Base-by-base conservation (phyloP, 1,140 invertebrate genomes). In the Saccostrea cuccullata region DNA sequence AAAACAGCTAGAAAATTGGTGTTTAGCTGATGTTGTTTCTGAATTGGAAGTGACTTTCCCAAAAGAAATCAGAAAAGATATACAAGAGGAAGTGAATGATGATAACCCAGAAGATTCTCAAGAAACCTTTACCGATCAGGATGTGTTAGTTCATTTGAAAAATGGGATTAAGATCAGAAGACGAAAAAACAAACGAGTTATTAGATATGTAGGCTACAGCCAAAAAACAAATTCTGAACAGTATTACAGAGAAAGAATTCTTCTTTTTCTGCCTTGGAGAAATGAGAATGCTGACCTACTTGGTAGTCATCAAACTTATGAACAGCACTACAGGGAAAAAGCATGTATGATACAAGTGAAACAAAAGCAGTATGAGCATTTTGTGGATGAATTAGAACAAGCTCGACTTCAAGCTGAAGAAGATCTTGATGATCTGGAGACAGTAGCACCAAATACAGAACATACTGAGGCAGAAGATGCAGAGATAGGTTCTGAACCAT, bases 181-280 rank as follows among this genome's bases (percentile, higher is more conserved):
- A 82, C 58, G 87, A 73, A 56, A 60, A 82, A 86, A 64, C 36
- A 9, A 17, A 40, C 85, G 83, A 60, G 84, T 88, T 4, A 77
- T 88, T 12, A 56, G 87, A 60, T 88, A 85, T 88, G 84, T 88
- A 20, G 67, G 84, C 5, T 88, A 85, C 55, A 86, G 60, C 58
- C 2, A 26, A 15, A 88, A 88, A 82, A 86, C 73, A 58, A 70
- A 88, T 47, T 64, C 87, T 60, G 84, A 88, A 36, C 55, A 82
- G 15, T 88, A 55, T 36, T 88, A 82, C 60, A 85, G 87, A 82
- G 84, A 88, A 36, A 30, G 55, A 60, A 12, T 88, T 17, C 17
- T 88, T 9, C 70, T 88, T 47, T 88, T 85, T 64, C 64, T 82
- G 36, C 87, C 84, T 55, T 88, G 84, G 84, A 77, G 84, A 60